phyloP scores from a whole-genome alignment of 2,797 vertebrate genomes.

The Premnoplex brunnescens region DNA sequence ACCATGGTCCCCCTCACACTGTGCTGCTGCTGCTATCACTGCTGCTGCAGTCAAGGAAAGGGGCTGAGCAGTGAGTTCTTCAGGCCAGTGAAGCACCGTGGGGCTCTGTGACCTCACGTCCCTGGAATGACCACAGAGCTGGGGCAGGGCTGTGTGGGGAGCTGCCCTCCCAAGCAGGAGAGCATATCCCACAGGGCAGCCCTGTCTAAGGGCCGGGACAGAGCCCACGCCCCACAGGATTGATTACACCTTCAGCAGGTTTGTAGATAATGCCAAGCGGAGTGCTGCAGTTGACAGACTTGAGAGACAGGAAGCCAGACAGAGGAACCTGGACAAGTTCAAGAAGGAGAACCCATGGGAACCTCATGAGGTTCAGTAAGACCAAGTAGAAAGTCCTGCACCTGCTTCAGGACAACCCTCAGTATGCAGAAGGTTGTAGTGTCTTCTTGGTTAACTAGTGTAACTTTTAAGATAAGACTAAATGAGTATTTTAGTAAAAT shows the following conservation, averaged over 20 bases:
- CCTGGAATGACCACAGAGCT: neutral
- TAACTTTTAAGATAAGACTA: neutral
- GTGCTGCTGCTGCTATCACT: neutral
- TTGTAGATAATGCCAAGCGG: neutral
- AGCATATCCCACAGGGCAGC: neutral
- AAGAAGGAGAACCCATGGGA: neutral
- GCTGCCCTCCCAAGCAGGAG: neutral
- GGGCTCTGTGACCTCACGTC: constrained; percentile 8
- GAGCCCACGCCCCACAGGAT: neutral
- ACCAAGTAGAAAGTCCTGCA: neutral
- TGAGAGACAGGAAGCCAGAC: neutral
- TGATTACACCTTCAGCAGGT: no score
- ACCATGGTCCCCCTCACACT: neutral
- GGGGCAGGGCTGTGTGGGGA: neutral
- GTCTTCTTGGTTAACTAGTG: neutral
- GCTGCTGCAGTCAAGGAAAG: neutral
- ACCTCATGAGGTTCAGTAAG: neutral
- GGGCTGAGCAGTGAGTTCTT: neutral
- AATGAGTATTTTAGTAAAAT: neutral
- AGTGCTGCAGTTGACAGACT: neutral
- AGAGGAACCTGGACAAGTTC: neutral
- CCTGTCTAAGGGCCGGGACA: neutral
- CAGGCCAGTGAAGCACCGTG: neutral
- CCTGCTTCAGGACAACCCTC: neutral
- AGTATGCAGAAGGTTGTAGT: neutral